These are phyloP conservation scores for Peromyscus californicus DNA, from an alignment of 2,113 vertebrate genomes.

Conservation along the genomic window DNA sequence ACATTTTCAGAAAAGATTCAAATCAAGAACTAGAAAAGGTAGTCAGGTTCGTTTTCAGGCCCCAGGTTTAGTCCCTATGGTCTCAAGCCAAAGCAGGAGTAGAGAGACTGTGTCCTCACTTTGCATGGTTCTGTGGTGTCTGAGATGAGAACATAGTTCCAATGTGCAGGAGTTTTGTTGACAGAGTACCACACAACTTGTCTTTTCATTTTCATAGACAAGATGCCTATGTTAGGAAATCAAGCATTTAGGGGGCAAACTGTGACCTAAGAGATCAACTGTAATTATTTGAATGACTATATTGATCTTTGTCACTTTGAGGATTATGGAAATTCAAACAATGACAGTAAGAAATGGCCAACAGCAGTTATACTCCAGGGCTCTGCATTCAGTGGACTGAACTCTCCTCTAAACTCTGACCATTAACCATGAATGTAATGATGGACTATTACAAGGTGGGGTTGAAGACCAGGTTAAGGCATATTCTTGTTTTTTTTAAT, in stretches of 20 bases:
- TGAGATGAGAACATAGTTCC: neutral
- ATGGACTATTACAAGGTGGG: neutral
- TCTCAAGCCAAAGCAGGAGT: neutral
- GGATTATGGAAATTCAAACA: neutral
- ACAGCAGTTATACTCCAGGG: rapidly evolving
- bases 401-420: neutral
- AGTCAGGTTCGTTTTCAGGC: neutral
- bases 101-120: neutral
- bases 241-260: neutral
- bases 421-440: neutral
- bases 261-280: neutral
- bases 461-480: neutral
- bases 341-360: neutral
- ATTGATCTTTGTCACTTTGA: neutral
- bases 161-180: neutral
- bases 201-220: neutral
- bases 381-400: neutral
- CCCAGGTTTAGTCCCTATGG: neutral
- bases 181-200: rapidly evolving
- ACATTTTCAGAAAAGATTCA: neutral
- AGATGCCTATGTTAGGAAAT: neutral
- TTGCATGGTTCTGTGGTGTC: neutral
- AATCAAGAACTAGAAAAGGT: neutral
- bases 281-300: neutral
- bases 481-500: neutral